Base-by-base conservation (phyloP, 2,888 invertebrate genomes). In the Acleris sparsana region DNA sequence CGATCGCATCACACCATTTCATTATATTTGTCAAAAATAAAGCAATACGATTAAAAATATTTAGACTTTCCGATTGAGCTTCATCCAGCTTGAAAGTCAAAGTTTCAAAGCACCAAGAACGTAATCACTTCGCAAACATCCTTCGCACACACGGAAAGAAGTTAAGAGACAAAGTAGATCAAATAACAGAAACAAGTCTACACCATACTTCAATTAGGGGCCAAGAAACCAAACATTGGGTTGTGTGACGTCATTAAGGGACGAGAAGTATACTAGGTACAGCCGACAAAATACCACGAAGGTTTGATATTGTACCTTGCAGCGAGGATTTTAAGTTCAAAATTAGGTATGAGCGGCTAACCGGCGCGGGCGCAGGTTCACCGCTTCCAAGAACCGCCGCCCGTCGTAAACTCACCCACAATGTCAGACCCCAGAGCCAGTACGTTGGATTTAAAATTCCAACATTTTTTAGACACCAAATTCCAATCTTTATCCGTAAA, bases 161-260 rank as follows among this genome's bases (percentile, higher is more conserved):
- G 53, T 65, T 68, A 62, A 39, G 67, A 71, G 63, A 69, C 53
- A 51, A 72, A 62, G 63, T 72, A 76, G 71, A 77, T 79, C 72
- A 78, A 82, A 78, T 75, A 77, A 74, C 75, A 72, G 76, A 71
- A 84, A 82, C 76, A 82, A 75, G 63, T 25, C 53, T 58, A 80
- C 80, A 77, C 75, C 73, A 73, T 77, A 79, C 77, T 83, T 80
- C 79, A 81, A 85, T 84, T 83, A 83, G 76, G 75, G 70, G 74
- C 75, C 64, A 62, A 61, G 61, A 72, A 73, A 70, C 75, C 77
- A 80, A 82, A 80, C 76, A 82, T 79, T 75, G 72, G 76, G 74
- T 71, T 69, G 69, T 70, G 76, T 86, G 88, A 87, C 86, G 86
- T 86, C 87, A 87, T 75, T 79, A 86, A 87, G 80, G 85, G 83